Conservation (phyloP, 1,140 invertebrate genomes). For the Sarcophaga bullata region DNA sequence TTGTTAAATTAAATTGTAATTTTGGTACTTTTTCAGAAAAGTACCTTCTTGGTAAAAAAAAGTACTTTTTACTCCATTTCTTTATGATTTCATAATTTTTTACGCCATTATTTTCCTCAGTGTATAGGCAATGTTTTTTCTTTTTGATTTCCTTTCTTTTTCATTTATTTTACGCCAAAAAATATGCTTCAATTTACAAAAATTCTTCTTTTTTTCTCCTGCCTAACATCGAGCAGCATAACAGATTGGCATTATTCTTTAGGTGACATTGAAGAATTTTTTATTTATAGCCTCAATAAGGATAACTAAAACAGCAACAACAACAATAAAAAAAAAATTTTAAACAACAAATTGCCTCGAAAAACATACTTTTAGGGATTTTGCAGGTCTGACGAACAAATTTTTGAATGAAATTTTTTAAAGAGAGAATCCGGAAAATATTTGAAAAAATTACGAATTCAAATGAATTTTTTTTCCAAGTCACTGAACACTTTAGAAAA, state of each 20-base stretch:
- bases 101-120: no score
- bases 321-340: not conserved
- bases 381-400: no score
- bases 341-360: not conserved
- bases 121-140: no score
- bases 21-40: no score
- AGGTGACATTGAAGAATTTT: conserved; percentile 24
- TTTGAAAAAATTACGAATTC: not conserved
- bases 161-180: not conserved
- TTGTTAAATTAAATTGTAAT: no score
- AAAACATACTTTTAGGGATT: not conserved
- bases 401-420: not conserved
- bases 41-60: no score
- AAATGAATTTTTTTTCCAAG: not conserved
- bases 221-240: not conserved
- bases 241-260: not conserved
- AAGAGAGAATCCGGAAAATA: not conserved
- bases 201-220: not conserved
- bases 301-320: not conserved
- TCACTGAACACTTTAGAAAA: no score
- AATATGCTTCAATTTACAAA: conserved; percentile 7
- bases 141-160: no score
- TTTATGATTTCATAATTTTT: no score
- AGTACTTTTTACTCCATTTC: no score
- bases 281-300: not conserved